These are phyloP conservation scores for Leptinotarsa peninsularis DNA, from an alignment of 2,888 invertebrate genomes.

Conservation along the genomic window DNA sequence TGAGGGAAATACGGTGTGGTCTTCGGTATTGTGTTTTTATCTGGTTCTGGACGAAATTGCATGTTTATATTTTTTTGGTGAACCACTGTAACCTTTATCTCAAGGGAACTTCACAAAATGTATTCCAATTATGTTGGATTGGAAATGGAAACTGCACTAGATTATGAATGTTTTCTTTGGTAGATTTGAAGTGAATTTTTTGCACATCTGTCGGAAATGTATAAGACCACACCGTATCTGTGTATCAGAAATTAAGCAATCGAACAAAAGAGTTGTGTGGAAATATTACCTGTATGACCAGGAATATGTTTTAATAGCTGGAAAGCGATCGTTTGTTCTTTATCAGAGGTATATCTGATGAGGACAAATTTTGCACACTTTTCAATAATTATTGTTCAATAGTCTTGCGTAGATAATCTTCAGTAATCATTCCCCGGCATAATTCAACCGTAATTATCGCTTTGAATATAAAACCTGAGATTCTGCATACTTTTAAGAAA, in stretches of 20 bases:
- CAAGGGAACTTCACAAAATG: too few relatives aligned
- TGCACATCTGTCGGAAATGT: background rate
- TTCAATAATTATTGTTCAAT: background rate
- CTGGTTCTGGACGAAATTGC: background rate
- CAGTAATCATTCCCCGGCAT: background rate
- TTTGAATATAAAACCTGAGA: background rate
- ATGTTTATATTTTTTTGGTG: background rate
- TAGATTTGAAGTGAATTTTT: background rate
- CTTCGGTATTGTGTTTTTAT: background rate
- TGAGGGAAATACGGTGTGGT: background rate
- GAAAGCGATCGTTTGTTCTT: too few relatives aligned
- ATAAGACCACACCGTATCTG: background rate
- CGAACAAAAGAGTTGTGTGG: background rate
- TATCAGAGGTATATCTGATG: too few relatives aligned
- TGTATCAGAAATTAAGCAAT: background rate
- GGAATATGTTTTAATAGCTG: too few relatives aligned
- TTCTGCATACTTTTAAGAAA: background rate
- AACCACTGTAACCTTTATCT: too few relatives aligned
- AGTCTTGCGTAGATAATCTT: background rate
- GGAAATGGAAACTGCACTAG: background rate
- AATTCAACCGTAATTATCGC: background rate
- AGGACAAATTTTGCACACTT: background rate
- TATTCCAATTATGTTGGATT: too few relatives aligned
- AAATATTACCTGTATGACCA: too few relatives aligned
- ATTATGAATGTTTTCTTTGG: background rate